Conservation (phyloP, 2,113 vertebrate species). For the Zosterops japonicus region DNA sequence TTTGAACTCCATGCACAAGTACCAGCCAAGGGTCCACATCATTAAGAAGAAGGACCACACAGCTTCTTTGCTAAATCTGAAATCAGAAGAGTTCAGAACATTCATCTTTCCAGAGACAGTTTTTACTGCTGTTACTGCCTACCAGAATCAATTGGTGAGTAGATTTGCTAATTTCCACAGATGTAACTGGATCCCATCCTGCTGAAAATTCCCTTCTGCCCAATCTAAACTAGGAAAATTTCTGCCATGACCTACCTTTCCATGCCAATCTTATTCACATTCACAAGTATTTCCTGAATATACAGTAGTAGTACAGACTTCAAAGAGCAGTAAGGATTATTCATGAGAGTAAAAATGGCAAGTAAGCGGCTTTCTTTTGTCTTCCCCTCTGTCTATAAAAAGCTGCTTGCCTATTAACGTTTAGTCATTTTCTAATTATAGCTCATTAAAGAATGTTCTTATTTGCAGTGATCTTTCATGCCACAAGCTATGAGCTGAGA, state of each 20-base stretch:
- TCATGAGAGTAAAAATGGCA: background rate
- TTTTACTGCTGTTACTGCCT: slow-evolving; percentile 97
- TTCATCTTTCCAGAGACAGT: slow-evolving; percentile 97
- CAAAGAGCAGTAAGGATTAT: background rate
- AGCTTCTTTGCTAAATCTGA: slow-evolving; percentile 93
- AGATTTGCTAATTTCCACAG: background rate
- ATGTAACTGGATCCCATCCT: background rate
- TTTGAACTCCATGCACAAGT: slow-evolving; percentile 99
- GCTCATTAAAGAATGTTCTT: background rate
- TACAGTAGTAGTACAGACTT: background rate
- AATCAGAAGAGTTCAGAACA: slow-evolving; percentile 97
- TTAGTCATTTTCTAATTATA: slow-evolving; percentile 24
- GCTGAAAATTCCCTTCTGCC: background rate
- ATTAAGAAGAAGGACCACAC: slow-evolving; percentile 99
- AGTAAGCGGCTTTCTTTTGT: background rate
- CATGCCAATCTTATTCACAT: background rate
- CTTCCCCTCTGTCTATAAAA: background rate
- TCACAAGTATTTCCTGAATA: background rate
- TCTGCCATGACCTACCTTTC: background rate
- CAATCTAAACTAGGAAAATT: background rate
- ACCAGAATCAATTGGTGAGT: slow-evolving; percentile 98
- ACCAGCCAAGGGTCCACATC: slow-evolving; percentile 97
- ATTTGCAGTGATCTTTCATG: background rate
- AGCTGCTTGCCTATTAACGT: background rate
- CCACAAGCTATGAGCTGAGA: background rate